phyloP scores from a whole-genome alignment of 2,113 vertebrate species.

The Hydrolagus affinis region DNA sequence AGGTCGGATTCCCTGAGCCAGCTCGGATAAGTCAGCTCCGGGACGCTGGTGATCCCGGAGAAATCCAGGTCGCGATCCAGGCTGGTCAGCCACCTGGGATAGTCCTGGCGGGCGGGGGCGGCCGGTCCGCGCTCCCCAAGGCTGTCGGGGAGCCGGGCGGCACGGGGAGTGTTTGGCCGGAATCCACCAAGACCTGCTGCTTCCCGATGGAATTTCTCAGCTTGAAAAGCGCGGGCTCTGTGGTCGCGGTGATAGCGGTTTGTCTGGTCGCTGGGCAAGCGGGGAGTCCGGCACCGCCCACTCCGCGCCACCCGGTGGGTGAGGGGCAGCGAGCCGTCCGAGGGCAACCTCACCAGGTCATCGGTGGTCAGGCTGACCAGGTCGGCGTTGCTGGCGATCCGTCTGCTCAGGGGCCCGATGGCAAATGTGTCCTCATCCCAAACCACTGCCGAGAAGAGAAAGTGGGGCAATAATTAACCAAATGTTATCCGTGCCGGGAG shows the following conservation, averaged over 20 bases:
- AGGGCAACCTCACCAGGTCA: constrained; percentile 67
- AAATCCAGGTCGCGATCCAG: constrained; percentile 60
- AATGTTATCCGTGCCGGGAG: no score
- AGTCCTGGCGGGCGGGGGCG: constrained; percentile 41
- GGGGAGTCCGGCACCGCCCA: background rate
- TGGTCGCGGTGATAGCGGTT: no score
- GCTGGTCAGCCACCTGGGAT: constrained; percentile 67
- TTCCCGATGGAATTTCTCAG: no score
- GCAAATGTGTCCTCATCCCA: constrained; percentile 37
- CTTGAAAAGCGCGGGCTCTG: no score
- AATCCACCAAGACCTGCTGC: no score
- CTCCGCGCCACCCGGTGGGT: constrained; percentile 38
- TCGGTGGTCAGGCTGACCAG: constrained; percentile 71
- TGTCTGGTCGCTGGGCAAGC: no score
- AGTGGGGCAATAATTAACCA: no score
- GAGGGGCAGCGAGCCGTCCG: constrained; percentile 65
- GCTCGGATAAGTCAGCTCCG: constrained; percentile 55
- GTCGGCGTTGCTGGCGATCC: constrained; percentile 49
- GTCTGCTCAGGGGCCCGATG: constrained; percentile 46
- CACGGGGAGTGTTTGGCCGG: no score
- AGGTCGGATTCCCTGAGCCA: constrained; percentile 55
- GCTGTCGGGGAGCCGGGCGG: no score
- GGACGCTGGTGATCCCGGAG: constrained; percentile 62
- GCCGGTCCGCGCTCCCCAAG: constrained; percentile 32
- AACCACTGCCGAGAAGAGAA: no score